These are phyloP conservation scores for Daktulosphaira vitifoliae DNA, from an alignment of 1,140 invertebrate species.

Conservation along the genomic window DNA sequence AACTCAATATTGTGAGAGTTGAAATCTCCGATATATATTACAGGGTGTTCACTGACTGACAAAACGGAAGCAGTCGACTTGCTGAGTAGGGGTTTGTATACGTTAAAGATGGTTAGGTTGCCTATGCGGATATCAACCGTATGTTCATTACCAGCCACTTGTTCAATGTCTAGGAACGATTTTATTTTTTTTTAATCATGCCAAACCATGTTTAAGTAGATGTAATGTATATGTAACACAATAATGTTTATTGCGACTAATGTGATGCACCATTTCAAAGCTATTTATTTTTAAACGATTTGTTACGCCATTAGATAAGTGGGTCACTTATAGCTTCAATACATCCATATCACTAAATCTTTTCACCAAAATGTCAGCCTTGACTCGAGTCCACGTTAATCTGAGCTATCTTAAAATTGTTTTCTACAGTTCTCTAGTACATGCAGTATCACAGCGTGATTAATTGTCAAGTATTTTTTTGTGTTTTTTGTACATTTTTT, in stretches of 20 bases:
- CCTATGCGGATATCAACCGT: not conserved
- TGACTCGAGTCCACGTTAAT: not conserved
- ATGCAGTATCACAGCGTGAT: not conserved
- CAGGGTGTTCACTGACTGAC: not conserved
- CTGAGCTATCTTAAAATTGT: not conserved
- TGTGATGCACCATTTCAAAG: not conserved
- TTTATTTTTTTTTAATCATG: too few relatives aligned
- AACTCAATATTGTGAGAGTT: not conserved
- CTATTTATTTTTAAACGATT: not conserved
- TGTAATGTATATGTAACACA: too few relatives aligned
- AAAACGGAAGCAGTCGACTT: not conserved
- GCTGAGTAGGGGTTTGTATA: not conserved
- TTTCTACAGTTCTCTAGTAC: not conserved
- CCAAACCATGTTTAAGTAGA: too few relatives aligned
- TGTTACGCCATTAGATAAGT: not conserved
- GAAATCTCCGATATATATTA: conserved; percentile 1
- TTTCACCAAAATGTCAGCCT: not conserved
- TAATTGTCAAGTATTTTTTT: not conserved
- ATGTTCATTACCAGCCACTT: not conserved
- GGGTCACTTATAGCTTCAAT: not conserved
- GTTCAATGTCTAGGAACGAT: not conserved
- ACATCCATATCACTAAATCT: too few relatives aligned
- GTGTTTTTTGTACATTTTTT: too few relatives aligned
- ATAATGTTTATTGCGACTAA: too few relatives aligned
- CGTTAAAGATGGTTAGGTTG: not conserved